These are phyloP conservation scores for Lichenostomus cassidix DNA, from an alignment of 2,113 vertebrate genomes.

Conservation along the genomic window DNA sequence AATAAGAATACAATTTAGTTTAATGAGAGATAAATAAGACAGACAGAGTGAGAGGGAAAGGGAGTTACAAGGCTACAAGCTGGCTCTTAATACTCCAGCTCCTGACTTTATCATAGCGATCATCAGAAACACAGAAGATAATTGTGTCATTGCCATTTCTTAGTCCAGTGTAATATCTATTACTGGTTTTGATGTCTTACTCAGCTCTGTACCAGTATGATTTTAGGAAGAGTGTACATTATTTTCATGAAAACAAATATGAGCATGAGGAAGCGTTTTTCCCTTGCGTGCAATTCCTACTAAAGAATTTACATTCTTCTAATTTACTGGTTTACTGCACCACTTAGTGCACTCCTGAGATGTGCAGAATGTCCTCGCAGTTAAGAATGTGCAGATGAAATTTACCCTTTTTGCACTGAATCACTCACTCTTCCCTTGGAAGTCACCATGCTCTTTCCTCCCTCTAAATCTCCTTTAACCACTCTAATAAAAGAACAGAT, in stretches of 20 bases:
- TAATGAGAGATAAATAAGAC: slow-evolving; percentile 75
- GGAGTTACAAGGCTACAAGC: neutral
- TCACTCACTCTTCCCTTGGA: slow-evolving; percentile 72
- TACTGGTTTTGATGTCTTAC: slow-evolving; percentile 77
- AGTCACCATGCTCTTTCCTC: slow-evolving; percentile 66
- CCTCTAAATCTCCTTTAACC: slow-evolving; percentile 58
- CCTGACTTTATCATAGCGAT: slow-evolving; percentile 42
- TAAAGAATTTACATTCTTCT: slow-evolving; percentile 88
- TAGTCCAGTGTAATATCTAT: slow-evolving; percentile 68
- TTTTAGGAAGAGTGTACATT: slow-evolving; percentile 81
- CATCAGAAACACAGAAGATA: slow-evolving; percentile 35
- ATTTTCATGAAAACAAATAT: slow-evolving; percentile 87
- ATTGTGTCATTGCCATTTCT: slow-evolving; percentile 48
- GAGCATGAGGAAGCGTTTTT: slow-evolving; percentile 81
- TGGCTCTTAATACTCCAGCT: neutral
- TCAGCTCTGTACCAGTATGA: slow-evolving; percentile 71
- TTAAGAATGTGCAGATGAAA: slow-evolving; percentile 79
- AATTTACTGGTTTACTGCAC: slow-evolving; percentile 87
- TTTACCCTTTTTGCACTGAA: slow-evolving; percentile 79
- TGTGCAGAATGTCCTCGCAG: slow-evolving; percentile 79
- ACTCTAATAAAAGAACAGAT: slow-evolving; percentile 27
- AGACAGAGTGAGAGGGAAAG: slow-evolving; percentile 49
- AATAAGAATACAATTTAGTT: slow-evolving; percentile 74
- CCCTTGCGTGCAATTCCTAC: slow-evolving; percentile 82
- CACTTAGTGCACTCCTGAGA: slow-evolving; percentile 83